Evolutionary conservation across 2,113 vertebrate genomes (phyloP), one percentile per base, ranked within the genome.

Genomic region (Prionailurus bengalensis): DNA sequence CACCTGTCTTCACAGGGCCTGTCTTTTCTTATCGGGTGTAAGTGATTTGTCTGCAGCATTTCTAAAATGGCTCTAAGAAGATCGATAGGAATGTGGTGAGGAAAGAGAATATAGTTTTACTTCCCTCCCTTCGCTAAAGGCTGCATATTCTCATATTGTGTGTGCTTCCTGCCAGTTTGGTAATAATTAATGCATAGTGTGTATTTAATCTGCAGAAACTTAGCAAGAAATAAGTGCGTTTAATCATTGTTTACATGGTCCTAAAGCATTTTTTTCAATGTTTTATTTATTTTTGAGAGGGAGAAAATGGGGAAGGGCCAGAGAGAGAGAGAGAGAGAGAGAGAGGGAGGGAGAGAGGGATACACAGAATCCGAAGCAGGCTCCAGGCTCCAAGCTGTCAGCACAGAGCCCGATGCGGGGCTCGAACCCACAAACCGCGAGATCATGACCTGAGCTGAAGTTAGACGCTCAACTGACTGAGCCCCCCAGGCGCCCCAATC

Each of bases 21-120:
- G 85, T 94, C 95, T 93, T 94, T 93, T 85, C 95, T 96, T 95
- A 97, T 89, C 23, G 5, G 58, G 71, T 82, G 17, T 93, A 95
- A 97, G 93, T 97, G 95, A 94, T 93, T 97, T 81, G 90, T 95
- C 96, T 97, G 94, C 42, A 42, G 29, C 85, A 36, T 97, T 96
- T 97, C 91, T 94, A 85, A 89, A 95, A 95, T 91, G 91, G 71
- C 97, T 95, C 55, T 45, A 71, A 94, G 95, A 83, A 96, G 93
- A 97, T 98, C 97, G 78, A 89, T 98, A 93, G 78, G 82, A 81
- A 91, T 42, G 82, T 70, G 70, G 84, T 2, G 19, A 95, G 78
- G 53, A 88, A 94, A 51, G 61, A 84, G 66, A 76, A 33, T 90
- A 91, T 90, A 13, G 63, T 94, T 87, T 84, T 70, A 68, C 65